Conservation (phyloP, 2,113 vertebrate species). For the Phyllostomus hastatus region DNA sequence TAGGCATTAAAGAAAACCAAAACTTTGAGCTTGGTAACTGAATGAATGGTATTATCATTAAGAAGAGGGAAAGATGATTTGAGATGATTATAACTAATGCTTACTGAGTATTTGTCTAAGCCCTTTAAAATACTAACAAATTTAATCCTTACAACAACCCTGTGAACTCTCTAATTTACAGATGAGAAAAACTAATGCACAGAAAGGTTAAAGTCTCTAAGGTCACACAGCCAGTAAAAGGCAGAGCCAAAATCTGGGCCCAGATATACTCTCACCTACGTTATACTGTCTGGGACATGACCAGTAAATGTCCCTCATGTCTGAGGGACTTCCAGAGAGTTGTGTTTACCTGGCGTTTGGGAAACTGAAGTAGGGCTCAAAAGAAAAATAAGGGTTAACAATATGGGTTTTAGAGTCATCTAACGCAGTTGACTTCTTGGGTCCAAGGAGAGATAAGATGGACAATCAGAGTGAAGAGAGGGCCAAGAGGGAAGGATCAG, state of each 20-base stretch:
- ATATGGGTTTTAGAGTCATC: not conserved
- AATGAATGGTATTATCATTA: not conserved
- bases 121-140: not conserved
- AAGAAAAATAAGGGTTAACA: slow-evolving; percentile 6
- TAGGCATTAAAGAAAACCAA: not conserved
- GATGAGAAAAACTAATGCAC: not conserved
- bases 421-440: not conserved
- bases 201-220: not conserved
- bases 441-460: not conserved
- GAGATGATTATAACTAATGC: not conserved
- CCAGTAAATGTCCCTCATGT: not conserved
- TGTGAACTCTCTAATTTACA: not conserved
- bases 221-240: not conserved
- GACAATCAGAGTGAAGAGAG: not conserved
- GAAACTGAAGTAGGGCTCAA: not conserved
- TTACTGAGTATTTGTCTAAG: not conserved
- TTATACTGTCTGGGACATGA: not conserved
- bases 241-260: not conserved
- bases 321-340: not conserved
- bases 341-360: not conserved
- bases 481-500: not conserved
- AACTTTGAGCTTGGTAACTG: not conserved
- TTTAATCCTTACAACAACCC: not conserved
- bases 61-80: not conserved
- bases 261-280: not conserved